Evolutionary conservation across 2,797 vertebrate genomes (phyloP), one percentile per base, ranked within the genome.

Genomic region (Rousettus madagascariensis): DNA sequence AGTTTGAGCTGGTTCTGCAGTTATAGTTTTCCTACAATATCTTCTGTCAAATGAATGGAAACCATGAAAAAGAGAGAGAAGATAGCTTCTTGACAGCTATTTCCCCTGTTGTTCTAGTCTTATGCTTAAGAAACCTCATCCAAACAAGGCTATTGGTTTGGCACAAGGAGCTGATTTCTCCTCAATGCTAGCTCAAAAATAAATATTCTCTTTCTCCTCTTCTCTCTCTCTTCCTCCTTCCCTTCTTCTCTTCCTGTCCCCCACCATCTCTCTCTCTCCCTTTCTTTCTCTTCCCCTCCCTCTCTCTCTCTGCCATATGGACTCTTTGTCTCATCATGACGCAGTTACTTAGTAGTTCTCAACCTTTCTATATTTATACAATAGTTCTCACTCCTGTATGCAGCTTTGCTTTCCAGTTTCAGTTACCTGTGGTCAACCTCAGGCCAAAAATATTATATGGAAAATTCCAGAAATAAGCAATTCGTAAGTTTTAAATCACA

Each of bases 281-380:
- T 4, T 7, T 10, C 17, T 7, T 6, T 16, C 8, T 20, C 6
- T 7, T 13, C 17, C 10, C 11, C 15, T 16, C 16, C 15, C 33
- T 28, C 38, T 38, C 41, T 38, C 41, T 30, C 20, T n/a, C 61
- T 30, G 7, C 33, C n/a, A 59, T 36, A 63, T 13, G 38, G 41
- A 43, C 30, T 91, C 51, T 91, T 87, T 75, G 19, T 92, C n/a
- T 59, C 36, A 68, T 57, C 24, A 51, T 75, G 30, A 83, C 22
- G 69, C 43, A 90, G 72, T 59, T 43, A 66, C 33, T 74, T 51
- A 94, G 51, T n/a, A 41, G 6, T 49, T 84, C 51, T 71, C 78
- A 49, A 75, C 6, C 43, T 87, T 43, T 61, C 49, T 61, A 53
- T 71, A 28, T 24, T 84, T 68, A 33, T 33, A 8, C 20, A 49